Evolutionary conservation across 2,888 invertebrate genomes (phyloP).

Genomic region (Harmothoe impar): DNA sequence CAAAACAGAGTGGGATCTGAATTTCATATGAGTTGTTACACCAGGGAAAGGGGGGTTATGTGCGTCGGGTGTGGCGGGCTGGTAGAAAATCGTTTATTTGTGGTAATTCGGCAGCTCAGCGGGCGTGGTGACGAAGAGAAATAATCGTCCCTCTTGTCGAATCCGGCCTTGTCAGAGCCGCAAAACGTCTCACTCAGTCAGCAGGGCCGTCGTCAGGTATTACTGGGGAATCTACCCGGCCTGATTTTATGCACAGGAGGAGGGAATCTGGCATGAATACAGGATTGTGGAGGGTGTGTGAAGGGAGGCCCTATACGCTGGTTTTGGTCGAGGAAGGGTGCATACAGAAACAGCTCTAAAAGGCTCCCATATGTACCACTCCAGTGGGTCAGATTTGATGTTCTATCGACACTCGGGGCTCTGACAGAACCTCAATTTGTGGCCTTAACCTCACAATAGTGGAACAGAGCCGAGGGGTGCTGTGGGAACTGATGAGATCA

Average conservation of each 20-base stretch:
- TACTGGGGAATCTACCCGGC: slow-evolving; percentile 8
- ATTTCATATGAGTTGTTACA: slow-evolving; percentile 21
- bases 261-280: neutral
- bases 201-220: neutral
- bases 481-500: neutral
- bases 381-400: neutral
- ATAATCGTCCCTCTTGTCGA: slow-evolving; percentile 2
- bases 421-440: slow-evolving; percentile 1
- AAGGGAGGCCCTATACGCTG: neutral
- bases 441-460: neutral
- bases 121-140: neutral
- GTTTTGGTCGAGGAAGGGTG: no score
- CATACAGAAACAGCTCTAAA: no score
- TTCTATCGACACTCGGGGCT: neutral
- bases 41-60: neutral
- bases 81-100: slow-evolving; percentile 18
- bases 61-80: neutral
- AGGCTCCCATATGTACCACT: no score
- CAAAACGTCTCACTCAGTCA: neutral
- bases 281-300: neutral
- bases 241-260: neutral
- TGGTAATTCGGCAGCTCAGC: neutral
- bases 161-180: neutral
- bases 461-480: neutral
- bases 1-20: neutral